Base-by-base conservation (phyloP, 2,888 invertebrate genomes). In the Drosophila nigricruria region DNA sequence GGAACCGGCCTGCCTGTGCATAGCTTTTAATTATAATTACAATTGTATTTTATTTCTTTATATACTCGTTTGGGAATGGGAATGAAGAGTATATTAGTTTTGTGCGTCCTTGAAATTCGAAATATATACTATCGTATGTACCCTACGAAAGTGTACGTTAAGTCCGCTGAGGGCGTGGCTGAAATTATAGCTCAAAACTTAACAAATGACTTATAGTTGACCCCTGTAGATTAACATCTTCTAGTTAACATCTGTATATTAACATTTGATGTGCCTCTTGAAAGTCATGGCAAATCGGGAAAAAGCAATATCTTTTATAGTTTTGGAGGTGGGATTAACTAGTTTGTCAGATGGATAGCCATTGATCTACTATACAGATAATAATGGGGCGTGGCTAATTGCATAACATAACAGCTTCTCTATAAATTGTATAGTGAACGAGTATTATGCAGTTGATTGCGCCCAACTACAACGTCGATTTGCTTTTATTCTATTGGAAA, bases 1-100 rank as follows among this genome's bases (percentile, higher is more conserved):
- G 73, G 65, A 77, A 77, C 81, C 65, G 52, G 57, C 54, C n/a
- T 18, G 57, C 54, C n/a, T 18, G 32, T 25, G 54, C 25, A 60
- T 42, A 20, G 30, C 32, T 25, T 38, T 65, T 62, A 61, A 64
- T 62, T 64, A 49, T 50, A 80, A 70, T 53, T 34, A n/a, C 47
- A 63, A 61, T 66, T 58, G 61, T 57, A 42, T 61, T 68, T 52
- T 50, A 49, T 49, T 18, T 49, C 5, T 30, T 30, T 12, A 6
- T n/a, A 49, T 30, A 18, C 27, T n/a, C 18, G 3, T 18, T 18
- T 6, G 3, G 3, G 3, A 2, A 18, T 6, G 30, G n/a, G n/a
- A 12, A 1, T 0, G 10, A 12, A 12, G 18, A n/a, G 47, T 30
- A n/a, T 30, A 49, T 49, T 30, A 30, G 47, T 0, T 49, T n/a